Evolutionary conservation across 1,140 invertebrate genomes (phyloP), one percentile per base, ranked within the genome.

Genomic region (Micrasema minimum): DNA sequence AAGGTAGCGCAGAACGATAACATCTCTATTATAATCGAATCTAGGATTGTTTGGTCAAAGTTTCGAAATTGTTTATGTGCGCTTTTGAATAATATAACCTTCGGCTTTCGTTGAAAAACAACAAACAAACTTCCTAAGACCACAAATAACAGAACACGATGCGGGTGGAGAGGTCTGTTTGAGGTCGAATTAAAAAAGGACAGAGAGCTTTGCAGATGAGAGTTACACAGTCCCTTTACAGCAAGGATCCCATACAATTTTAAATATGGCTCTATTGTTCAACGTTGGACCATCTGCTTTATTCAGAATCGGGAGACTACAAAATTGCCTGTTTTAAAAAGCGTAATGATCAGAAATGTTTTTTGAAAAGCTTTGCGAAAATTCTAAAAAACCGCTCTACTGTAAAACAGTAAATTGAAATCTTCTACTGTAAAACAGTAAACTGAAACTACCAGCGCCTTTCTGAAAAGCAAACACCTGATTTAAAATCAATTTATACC

Each of bases 101-200:
- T 59, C 55, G 55, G 55, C 22, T 18, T 43, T 38, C 35, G 35
- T 14, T 20, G 55, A 59, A 59, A 59, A 59, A 59, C 55, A 38
- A 59, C 55, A 38, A 59, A 59, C 31, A 59, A 41, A 59, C 55
- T 16, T 16, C 23, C 55, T 23, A 59, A 41, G 55, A 41, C 55
- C 55, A 22, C 55, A 38, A 55, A 41, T 59, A 59, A 59, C 55
- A 59, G 31, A 35, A 35, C 35, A 12, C 55, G 55, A 59, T 59
- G 55, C 55, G 55, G 35, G 55, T 14, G 3, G 35, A 53, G 37
- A 41, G 55, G 55, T 59, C 55, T 59, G 2, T 20, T 41, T 43
- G 55, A 59, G 55, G 55, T 59, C 55, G 55, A 43, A 59, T 59
- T 41, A 11, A 38, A 59, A 59, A 59, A 59, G 16, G 37, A 59